Conservation (phyloP, 1,140 invertebrate species). For the Leguminivora glycinivorella region DNA sequence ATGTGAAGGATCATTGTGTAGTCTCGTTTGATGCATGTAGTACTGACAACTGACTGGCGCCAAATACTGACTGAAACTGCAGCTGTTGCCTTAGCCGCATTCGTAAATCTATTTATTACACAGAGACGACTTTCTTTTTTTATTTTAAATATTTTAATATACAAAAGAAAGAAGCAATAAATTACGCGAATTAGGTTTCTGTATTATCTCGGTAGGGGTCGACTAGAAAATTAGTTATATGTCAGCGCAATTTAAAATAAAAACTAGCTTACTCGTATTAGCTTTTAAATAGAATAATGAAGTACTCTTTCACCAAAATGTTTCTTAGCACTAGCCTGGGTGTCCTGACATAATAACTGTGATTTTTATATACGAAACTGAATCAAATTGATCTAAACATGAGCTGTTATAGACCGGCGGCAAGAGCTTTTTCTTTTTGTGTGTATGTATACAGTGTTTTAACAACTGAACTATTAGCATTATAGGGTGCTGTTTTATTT, state of each 20-base stretch:
- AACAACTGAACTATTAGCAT: background rate
- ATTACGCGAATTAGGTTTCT: constrained; percentile 16
- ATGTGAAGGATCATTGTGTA: constrained; percentile 29
- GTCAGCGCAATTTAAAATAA: constrained; percentile 11
- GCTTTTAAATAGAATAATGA: background rate
- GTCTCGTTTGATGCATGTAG: constrained; percentile 27
- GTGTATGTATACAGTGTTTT: background rate
- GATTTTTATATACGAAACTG: constrained; percentile 5
- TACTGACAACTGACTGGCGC: constrained; percentile 21
- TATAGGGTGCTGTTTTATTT: constrained; percentile 14
- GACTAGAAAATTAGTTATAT: background rate
- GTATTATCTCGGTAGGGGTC: background rate
- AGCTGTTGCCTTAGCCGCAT: constrained; percentile 18
- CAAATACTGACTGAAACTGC: constrained; percentile 24
- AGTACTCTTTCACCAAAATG: background rate
- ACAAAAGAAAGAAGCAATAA: constrained; percentile 17
- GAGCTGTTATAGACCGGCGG: background rate
- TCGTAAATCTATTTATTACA: constrained; percentile 12
- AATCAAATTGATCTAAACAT: background rate
- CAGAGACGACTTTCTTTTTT: background rate
- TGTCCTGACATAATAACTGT: background rate
- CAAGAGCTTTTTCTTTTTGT: background rate
- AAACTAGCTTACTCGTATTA: background rate
- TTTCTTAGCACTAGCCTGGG: background rate
- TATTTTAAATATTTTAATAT: background rate